Conservation (phyloP, 2,113 vertebrate genomes). For the Centropus unirufus region DNA sequence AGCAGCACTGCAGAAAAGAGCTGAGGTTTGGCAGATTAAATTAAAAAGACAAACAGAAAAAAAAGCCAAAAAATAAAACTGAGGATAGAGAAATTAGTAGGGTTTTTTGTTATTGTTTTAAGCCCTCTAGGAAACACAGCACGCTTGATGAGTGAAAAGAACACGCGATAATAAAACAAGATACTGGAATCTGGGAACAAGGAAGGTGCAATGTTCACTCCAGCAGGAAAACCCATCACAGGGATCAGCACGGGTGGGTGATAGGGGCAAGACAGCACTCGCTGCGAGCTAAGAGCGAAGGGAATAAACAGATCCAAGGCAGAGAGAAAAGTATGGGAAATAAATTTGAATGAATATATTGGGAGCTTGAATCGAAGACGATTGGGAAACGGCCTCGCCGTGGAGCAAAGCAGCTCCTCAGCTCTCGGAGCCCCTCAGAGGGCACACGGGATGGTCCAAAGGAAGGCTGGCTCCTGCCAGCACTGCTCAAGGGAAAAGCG, state of each 20-base stretch:
- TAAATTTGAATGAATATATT: not conserved
- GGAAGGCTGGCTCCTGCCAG: not conserved
- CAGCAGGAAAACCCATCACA: not conserved
- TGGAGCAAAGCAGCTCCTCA: not conserved
- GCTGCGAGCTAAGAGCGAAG: not conserved
- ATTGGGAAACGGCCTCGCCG: accelerated
- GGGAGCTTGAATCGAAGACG: not conserved
- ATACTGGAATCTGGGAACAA: not conserved
- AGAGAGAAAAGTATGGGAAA: not conserved
- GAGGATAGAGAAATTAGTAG: not conserved
- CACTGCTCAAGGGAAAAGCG: accelerated
- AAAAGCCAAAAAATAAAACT: not conserved
- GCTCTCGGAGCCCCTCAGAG: not conserved
- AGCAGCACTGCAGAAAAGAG: not conserved
- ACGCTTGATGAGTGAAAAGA: not conserved
- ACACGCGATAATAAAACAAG: not conserved
- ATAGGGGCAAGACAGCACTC: not conserved
- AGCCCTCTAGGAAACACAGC: not conserved
- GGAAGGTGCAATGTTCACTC: not conserved
- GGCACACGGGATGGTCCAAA: not conserved
- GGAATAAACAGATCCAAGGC: not conserved
- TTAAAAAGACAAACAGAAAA: no score
- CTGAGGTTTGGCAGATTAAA: not conserved
- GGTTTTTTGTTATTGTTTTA: not conserved
- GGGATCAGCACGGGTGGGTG: not conserved